A percentile compares a stretch with the other conserved stretches of the same genome.
Evolutionary conservation across 2,888 invertebrate species (phyloP).

Genomic region (Eurois occulta): DNA sequence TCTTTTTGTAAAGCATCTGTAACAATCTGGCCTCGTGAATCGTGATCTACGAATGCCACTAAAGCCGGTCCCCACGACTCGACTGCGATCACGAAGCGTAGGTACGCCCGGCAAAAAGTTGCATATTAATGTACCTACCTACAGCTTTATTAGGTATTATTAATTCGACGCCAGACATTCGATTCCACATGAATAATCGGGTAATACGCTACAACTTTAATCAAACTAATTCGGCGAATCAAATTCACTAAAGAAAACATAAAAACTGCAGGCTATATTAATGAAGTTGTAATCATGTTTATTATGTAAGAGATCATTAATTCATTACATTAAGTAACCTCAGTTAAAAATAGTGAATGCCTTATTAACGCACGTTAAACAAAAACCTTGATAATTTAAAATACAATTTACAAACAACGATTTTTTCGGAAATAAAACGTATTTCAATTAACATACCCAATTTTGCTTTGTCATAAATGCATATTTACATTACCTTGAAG

Average conservation of each 20-base stretch:
- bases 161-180: constrained; percentile 47
- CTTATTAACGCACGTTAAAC: constrained; percentile 28
- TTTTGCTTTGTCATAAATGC: constrained; percentile 17
- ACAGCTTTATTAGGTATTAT: constrained; percentile 37
- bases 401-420: constrained; percentile 12
- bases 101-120: constrained; percentile 60
- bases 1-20: constrained; percentile 58
- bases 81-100: constrained; percentile 43
- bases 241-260: background rate
- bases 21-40: constrained; percentile 61
- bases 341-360: constrained; percentile 29
- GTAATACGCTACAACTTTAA: constrained; percentile 2
- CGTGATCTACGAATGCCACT: constrained; percentile 63
- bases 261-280: background rate
- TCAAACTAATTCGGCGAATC: constrained; percentile 1
- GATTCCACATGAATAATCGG: constrained; percentile 39
- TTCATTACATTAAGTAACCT: constrained; percentile 7
- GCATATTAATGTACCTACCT: constrained; percentile 60
- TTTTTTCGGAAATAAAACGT: constrained; percentile 24
- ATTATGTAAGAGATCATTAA: constrained; percentile 31
- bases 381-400: constrained; percentile 36
- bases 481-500: constrained; percentile 53
- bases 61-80: constrained; percentile 61
- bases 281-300: background rate
- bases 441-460: constrained; percentile 11